Evolutionary conservation across 2,113 vertebrate species (phyloP).

Genomic region (Megalops atlanticus): DNA sequence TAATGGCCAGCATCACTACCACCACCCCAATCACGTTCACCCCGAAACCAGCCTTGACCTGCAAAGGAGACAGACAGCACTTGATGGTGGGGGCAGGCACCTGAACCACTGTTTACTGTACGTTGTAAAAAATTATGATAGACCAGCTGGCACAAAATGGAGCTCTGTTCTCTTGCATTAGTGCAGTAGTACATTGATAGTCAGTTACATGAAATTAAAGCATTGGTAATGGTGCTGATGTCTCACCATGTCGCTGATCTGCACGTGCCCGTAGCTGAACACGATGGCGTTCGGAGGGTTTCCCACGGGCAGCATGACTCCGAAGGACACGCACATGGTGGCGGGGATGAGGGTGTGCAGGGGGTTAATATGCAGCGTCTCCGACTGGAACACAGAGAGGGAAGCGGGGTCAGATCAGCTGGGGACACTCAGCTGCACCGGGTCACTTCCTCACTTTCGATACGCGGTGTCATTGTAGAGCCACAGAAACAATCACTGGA

Average conservation of each 20-base stretch:
- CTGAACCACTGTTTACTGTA: neutral
- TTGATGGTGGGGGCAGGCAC: neutral
- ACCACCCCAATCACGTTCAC: constrained; percentile 92
- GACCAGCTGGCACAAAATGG: neutral
- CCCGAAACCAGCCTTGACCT: constrained; percentile 96
- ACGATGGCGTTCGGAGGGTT: constrained; percentile 98
- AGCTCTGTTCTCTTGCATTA: neutral
- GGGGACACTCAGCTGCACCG: neutral
- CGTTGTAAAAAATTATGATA: neutral
- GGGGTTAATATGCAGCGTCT: constrained; percentile 92
- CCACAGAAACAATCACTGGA: neutral
- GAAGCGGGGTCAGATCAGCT: constrained; percentile 1
- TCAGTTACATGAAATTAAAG: neutral
- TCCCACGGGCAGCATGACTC: constrained; percentile 97
- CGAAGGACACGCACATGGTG: constrained; percentile 97
- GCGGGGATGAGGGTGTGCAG: constrained; percentile 94
- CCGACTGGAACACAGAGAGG: constrained; percentile 75
- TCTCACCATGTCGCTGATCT: constrained; percentile 96
- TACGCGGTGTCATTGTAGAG: neutral
- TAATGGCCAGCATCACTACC: constrained; percentile 94
- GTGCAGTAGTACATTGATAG: neutral
- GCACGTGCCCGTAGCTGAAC: constrained; percentile 95
- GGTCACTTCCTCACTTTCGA: neutral
- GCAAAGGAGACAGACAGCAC: neutral
- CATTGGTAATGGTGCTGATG: neutral